Percentiles rank a stretch among this genome's conserved stretches.
Conservation (phyloP, 2,113 vertebrate species). For the Istiophorus platypterus region DNA sequence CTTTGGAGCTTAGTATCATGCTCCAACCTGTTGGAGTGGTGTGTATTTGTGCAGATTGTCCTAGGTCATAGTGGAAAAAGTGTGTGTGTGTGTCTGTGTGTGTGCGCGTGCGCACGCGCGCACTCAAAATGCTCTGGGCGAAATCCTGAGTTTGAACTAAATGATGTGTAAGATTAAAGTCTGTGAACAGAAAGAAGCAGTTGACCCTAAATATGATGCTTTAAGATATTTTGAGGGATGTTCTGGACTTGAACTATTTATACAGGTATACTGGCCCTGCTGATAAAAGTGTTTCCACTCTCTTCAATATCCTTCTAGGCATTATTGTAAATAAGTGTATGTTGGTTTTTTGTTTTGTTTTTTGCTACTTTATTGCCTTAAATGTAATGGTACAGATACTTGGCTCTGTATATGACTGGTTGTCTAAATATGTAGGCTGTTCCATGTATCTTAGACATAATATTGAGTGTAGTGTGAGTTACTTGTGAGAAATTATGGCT, state of each 20-base stretch:
- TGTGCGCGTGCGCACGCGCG: too few species aligned
- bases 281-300: neutral
- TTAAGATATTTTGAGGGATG: constrained; percentile 2
- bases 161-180: neutral
- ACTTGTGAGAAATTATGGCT: neutral
- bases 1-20: constrained; percentile 56
- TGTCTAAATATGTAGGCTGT: neutral
- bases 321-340: neutral
- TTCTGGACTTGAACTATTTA: neutral
- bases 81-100: constrained; percentile 25
- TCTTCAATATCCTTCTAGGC: neutral
- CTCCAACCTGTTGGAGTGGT: constrained; percentile 70
- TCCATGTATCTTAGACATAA: neutral
- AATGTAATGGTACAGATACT: neutral
- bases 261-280: neutral
- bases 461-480: constrained; percentile 5
- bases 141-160: constrained; percentile 26
- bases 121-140: constrained; percentile 22
- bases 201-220: neutral
- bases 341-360: neutral
- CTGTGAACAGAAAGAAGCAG: constrained; percentile 3
- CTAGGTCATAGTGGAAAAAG: constrained; percentile 45
- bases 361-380: neutral
- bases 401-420: neutral
- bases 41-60: constrained; percentile 52